Base-by-base conservation (phyloP, 1,140 invertebrate genomes). In the Wiebesia pumilae region DNA sequence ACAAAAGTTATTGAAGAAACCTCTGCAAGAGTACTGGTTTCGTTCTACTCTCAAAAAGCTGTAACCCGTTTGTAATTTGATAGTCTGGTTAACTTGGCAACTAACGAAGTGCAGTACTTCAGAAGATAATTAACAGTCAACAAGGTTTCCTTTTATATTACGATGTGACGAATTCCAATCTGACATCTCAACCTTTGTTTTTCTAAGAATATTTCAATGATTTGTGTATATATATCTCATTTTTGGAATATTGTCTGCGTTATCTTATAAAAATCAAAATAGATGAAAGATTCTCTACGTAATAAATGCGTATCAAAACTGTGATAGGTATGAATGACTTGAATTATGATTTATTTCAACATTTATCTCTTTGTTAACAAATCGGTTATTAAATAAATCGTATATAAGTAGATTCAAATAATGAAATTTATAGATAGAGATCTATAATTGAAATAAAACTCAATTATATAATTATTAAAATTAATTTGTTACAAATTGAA, bases 81-180 rank as follows among this genome's bases (percentile, higher is more conserved):
- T 40, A 3, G 75, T 16, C 9, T 87, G 78, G 62, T 78, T 81
- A 83, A 90, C 87, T 91, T 90, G 89, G 89, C 88, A 38, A 35
- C 62, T 67, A 82, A 69, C 40, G 3, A n/a, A 69, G 65, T 43
- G 40, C 1, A 40, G 19, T 19, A 16, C n/a, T 3, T 27, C n/a
- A 30, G 40, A 30, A 47, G n/a, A 40, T 33, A 35, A 69, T 71
- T 69, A 51, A 69, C 16, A 33, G 79, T 35, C n/a, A 81, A 65
- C 51, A 30, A 81, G 38, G 21, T 81, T 81, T 40, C 67, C 35
- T 81, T 81, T 81, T 38, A 40, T 24, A 24, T 35, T 12, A 16
- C 51, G 65, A 69, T 12, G 7, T 0, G 3, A 65, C 12, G 14
- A 69, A 14, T 3, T n/a, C n/a, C 24, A 65, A 71, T 21, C 3